A percentile compares a stretch with the other conserved stretches of the same genome.
Conservation (phyloP, 2,888 invertebrate species). For the Microchrysa polita region DNA sequence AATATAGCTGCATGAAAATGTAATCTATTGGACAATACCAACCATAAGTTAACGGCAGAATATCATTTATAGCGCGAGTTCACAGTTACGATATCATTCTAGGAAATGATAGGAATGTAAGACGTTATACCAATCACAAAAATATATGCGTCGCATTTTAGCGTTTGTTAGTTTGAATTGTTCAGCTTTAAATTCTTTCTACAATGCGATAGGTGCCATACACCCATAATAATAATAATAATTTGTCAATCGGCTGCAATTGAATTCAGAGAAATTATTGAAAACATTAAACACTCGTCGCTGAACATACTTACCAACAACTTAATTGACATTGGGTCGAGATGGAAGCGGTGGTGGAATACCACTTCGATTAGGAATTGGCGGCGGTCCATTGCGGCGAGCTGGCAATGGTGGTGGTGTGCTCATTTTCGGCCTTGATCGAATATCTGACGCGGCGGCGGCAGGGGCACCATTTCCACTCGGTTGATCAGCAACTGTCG, state of each 20-base stretch:
- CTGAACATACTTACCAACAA: not conserved
- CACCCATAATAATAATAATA: no score
- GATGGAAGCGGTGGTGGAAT: slow-evolving; percentile 62
- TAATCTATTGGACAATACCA: no score
- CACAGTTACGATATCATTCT: no score
- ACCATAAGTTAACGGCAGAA: no score
- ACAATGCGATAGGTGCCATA: no score
- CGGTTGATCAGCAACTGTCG: slow-evolving; percentile 64
- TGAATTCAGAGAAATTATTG: not conserved
- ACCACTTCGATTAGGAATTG: slow-evolving; percentile 62
- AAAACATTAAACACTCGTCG: not conserved
- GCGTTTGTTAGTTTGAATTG: no score
- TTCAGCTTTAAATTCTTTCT: no score
- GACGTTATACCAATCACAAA: no score
- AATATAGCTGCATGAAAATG: no score
- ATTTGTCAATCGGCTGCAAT: not conserved
- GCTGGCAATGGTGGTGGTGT: slow-evolving; percentile 70
- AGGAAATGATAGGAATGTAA: no score
- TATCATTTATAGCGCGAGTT: no score
- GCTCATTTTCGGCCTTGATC: slow-evolving; percentile 66
- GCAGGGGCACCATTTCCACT: slow-evolving; percentile 52
- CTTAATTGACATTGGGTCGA: slow-evolving; percentile 58
- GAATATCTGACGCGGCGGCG: not conserved
- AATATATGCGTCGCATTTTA: no score
- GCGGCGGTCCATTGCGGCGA: slow-evolving; percentile 65